Percentiles rank a stretch among this genome's conserved stretches.
Conservation (phyloP, 2,113 vertebrate species). For the Cyprinodon brontotheroides region DNA sequence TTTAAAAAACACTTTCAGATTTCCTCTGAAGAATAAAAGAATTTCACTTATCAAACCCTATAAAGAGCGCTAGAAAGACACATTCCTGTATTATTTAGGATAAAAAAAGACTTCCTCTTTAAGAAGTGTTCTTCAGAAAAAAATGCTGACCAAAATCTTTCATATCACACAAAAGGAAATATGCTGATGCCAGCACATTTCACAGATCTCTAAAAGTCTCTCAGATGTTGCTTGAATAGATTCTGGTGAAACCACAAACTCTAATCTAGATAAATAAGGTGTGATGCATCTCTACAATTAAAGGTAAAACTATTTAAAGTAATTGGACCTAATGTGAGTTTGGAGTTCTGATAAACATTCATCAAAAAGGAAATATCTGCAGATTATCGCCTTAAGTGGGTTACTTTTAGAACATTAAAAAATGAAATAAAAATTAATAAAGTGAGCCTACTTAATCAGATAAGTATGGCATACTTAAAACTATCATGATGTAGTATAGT, state of each 20-base stretch:
- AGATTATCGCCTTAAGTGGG: no score
- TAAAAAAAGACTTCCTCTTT: conserved; percentile 31
- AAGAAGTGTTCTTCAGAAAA: not conserved
- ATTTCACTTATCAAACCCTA: conserved; percentile 27
- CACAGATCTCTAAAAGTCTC: conserved; percentile 2
- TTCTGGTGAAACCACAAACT: not conserved
- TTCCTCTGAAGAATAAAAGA: not conserved
- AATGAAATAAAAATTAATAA: no score
- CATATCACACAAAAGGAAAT: conserved; percentile 14
- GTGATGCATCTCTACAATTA: not conserved
- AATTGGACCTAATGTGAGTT: no score
- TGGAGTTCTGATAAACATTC: no score
- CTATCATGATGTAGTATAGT: no score
- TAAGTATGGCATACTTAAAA: no score
- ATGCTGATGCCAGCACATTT: conserved; percentile 31
- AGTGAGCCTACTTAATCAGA: no score
- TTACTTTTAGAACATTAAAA: no score
- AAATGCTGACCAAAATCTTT: conserved; percentile 37
- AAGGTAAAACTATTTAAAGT: not conserved
- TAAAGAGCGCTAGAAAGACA: conserved; percentile 9
- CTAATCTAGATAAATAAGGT: not conserved
- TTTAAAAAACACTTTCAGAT: conserved; percentile 5
- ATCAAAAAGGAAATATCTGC: no score
- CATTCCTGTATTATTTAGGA: conserved; percentile 1
- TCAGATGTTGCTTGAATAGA: not conserved